These are phyloP conservation scores for Oryzias javanicus DNA, from an alignment of 2,113 vertebrate species.

Conservation along the genomic window DNA sequence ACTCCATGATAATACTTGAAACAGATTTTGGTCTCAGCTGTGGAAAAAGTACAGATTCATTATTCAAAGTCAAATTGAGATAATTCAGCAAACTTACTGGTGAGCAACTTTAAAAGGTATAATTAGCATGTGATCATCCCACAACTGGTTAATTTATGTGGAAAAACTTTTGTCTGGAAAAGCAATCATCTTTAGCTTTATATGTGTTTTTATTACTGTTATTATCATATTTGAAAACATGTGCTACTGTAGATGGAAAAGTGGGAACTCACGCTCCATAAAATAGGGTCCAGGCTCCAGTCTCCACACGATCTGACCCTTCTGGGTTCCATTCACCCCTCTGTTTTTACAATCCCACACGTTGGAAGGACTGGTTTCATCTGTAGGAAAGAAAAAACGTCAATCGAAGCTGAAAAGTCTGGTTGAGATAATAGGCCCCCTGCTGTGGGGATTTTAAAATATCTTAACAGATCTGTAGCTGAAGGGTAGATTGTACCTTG, in stretches of 20 bases:
- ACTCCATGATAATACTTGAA: conserved; percentile 99
- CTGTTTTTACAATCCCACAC: conserved; percentile 99
- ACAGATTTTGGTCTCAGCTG: conserved; percentile 98
- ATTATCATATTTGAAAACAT: too few species aligned
- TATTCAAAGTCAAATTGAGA: not conserved
- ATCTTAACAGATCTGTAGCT: too few species aligned
- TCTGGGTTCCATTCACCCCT: conserved; percentile 95
- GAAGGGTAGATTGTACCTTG: too few species aligned
- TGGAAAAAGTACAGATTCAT: conserved; percentile 45
- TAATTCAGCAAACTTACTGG: not conserved
- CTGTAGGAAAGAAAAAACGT: conserved; percentile 64
- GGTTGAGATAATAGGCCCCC: not conserved
- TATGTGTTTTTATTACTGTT: too few species aligned
- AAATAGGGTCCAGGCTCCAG: conserved; percentile 97
- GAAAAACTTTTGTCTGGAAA: too few species aligned
- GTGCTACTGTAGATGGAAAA: not conserved
- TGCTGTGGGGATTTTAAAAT: conserved; percentile 3
- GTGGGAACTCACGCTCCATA: conserved; percentile 92
- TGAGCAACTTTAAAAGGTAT: too few species aligned
- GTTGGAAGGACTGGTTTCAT: conserved; percentile 96
- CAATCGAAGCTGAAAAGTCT: not conserved
- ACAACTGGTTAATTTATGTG: too few species aligned
- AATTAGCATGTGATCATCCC: too few species aligned
- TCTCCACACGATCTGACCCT: conserved; percentile 96
- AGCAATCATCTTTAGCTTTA: too few species aligned